Base-by-base conservation (phyloP, 1,140 invertebrate species). In the Microvelia longipes region DNA sequence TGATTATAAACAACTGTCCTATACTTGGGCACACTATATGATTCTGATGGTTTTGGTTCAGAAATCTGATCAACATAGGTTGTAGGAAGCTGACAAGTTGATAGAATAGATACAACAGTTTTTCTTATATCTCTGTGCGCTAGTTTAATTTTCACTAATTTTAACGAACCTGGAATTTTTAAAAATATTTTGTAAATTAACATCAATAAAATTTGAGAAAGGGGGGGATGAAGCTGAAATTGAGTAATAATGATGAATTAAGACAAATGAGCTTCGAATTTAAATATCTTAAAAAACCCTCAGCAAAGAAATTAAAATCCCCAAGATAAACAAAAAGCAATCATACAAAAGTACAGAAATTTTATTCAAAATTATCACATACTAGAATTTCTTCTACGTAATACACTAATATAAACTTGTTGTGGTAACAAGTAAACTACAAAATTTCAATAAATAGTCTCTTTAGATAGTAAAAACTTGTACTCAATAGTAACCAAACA, bases 51-150 rank as follows among this genome's bases (percentile, higher is more conserved):
- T 25, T 64, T 26, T 13, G 62, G 62, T 60, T 60, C 35, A 5
- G 79, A 73, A 11, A 91, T 85, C 78, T 85, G 89, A 75, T 93
- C 89, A 1, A 94, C 81, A 80, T 91, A 93, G 24, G 88, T 88
- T 29, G 92, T 92, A 26, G 91, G 86, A 61, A 95, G 82, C 78
- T 90, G 86, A 80, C 91, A 94, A 24, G 88, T 84, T 77, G 87
- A 87, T 69, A 95, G 80, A 71, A 95, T 88, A 70, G 85, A 86
- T 5, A 87, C 80, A 62, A 95, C 86, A n/a, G 90, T 87, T 76
- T 85, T 83, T 70, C 86, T 83, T 2, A 92, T 75, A 82, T 91
- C 86, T 68, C 79, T 82, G 68, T 88, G 85, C 69, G 83, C 83
- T 67, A 94, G 78, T 70, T 84, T 79, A 67, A 93, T 88, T 74